A percentile compares a stretch with the other conserved stretches of the same genome.
Conservation (phyloP, 92 coral and sea anemone species). For the Micromussa lordhowensis region DNA sequence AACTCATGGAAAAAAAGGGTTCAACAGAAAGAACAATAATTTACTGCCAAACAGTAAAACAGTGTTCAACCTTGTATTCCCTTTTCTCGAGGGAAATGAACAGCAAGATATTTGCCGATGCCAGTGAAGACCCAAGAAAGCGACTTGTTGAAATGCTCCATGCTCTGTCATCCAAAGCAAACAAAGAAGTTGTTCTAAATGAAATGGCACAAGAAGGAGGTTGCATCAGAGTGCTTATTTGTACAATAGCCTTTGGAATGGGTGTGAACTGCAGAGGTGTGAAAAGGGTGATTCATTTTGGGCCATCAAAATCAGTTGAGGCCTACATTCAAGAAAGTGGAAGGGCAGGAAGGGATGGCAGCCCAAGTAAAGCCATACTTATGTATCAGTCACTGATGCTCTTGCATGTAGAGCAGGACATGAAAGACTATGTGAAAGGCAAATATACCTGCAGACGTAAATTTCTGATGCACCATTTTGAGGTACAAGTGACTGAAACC, state of each 20-base stretch:
- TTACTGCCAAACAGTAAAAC: conserved; percentile 1
- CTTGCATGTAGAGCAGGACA: conserved; percentile 50
- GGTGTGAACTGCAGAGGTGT: conserved; percentile 36
- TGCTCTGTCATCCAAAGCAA: too few relatives aligned
- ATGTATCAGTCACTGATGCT: conserved; percentile 34
- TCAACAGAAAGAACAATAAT: conserved; percentile 6
- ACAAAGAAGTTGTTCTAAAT: not conserved
- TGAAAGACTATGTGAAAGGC: too few relatives aligned
- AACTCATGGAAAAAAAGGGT: not conserved
- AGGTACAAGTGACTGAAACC: not conserved
- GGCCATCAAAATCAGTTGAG: conserved; percentile 56
- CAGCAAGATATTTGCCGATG: not conserved
- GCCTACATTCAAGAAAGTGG: conserved; percentile 25
- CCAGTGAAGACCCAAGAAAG: not conserved
- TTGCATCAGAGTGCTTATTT: conserved; percentile 5
- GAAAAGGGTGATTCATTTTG: conserved; percentile 35
- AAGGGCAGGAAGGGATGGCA: conserved; percentile 55
- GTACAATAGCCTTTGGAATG: conserved; percentile 34
- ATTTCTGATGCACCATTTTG: conserved; percentile 30
- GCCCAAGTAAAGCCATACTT: conserved; percentile 15
- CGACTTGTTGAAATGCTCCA: conserved; percentile 11
- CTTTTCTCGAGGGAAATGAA: not conserved
- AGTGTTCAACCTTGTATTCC: conserved; percentile 29
- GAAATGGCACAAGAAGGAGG: conserved; percentile 12
- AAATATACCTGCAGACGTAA: too few relatives aligned